Conservation (phyloP, 2,113 vertebrate species). For the Noctilio leporinus region DNA sequence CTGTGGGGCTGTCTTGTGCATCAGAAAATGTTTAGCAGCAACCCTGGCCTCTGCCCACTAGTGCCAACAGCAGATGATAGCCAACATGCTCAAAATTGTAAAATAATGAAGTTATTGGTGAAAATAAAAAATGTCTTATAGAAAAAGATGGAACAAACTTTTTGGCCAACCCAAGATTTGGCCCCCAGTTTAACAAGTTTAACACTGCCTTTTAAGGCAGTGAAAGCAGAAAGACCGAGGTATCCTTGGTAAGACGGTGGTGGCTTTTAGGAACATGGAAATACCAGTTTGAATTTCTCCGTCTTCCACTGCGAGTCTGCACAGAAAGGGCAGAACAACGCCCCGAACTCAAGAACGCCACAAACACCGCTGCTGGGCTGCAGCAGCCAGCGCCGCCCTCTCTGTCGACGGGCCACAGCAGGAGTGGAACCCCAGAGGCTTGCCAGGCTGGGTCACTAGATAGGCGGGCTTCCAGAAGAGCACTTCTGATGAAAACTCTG, state of each 20-base stretch:
- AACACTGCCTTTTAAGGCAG: neutral
- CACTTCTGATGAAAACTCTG: neutral
- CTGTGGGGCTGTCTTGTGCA: too few relatives aligned
- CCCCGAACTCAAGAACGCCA: neutral
- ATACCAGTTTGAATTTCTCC: neutral
- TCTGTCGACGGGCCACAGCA: rapidly evolving
- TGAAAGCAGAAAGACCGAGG: neutral
- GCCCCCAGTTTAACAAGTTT: neutral
- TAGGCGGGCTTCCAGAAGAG: neutral
- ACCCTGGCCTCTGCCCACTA: too few relatives aligned
- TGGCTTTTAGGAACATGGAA: neutral
- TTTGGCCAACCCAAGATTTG: neutral
- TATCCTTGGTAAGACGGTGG: neutral
- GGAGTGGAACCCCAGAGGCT: neutral
- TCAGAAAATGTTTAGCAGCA: too few relatives aligned
- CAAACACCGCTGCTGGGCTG: neutral
- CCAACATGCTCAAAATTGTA: too few relatives aligned
- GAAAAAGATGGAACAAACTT: too few relatives aligned
- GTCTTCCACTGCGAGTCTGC: neutral
- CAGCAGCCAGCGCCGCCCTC: neutral
- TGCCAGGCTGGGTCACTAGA: neutral
- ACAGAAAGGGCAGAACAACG: neutral
- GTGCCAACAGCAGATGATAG: too few relatives aligned
- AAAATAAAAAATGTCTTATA: too few relatives aligned
- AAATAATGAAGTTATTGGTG: too few relatives aligned